Evolutionary conservation across 2,797 vertebrate genomes (phyloP), one percentile per base, ranked within the genome.

Genomic region (Acipenser transmontanus): DNA sequence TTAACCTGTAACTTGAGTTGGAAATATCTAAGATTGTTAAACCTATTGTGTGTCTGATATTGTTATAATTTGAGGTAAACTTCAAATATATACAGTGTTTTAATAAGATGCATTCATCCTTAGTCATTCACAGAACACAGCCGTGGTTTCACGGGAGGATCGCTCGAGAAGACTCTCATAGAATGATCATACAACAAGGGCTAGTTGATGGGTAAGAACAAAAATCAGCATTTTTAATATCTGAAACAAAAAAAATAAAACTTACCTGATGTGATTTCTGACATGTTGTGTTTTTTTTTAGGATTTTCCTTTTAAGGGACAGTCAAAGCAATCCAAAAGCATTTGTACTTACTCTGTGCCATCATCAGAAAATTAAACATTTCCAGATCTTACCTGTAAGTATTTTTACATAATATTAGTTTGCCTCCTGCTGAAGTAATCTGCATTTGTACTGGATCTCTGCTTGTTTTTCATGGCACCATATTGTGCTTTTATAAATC

Each of bases 291-390:
- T 70, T 71, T 60, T 49, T 64, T 59, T 60, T 51, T 81, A 99
- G 97, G 80, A 91, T 99, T 70, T 99, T 98, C 82, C 91, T 99
- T 74, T 88, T 99, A 72, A 91, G 97, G 76, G 97, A 99, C 87
- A 98, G 97, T 87, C 97, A 98, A 88, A 99, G 97, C 80, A 99
- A 97, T 78, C 96, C 96, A 82, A 99, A 95, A 89, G 94, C 97
- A 1, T 98, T 98, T 73, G 97, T 98, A 76, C 95, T 99, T 78
- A 98, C 97, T 1, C 85, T 99, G 84, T 98, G 95, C 86, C 94
- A 98, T 82, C 95, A 98, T 86, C 96, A 98, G 89, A 99, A 99
- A 87, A 97, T 98, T 80, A 98, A 95, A 80, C 97, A 99, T 88
- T 99, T 99, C 91, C 97, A 99, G 85, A 99, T 99, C 76, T 81